Evolutionary conservation across 2,888 invertebrate species (phyloP).

Genomic region (Polia nebulosa): DNA sequence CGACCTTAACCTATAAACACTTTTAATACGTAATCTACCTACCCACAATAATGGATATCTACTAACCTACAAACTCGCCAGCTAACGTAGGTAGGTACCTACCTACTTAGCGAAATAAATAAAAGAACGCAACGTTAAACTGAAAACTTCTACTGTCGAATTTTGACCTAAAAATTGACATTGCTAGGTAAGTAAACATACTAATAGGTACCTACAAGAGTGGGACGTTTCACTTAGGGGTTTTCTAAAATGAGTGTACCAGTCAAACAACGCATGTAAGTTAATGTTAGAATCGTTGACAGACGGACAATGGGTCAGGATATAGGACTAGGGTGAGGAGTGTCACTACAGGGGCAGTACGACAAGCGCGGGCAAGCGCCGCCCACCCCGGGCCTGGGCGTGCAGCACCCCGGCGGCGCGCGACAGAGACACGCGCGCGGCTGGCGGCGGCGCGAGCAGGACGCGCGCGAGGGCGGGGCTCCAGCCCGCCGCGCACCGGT

Average conservation of each 20-base stretch:
- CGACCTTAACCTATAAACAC: not conserved
- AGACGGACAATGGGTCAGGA: slow-evolving; percentile 77
- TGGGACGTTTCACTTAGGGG: slow-evolving; percentile 12
- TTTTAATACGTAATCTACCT: not conserved
- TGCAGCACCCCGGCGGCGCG: slow-evolving; percentile 63
- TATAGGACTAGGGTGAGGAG: slow-evolving; percentile 76
- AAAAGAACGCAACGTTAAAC: not conserved
- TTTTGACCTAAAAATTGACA: not conserved
- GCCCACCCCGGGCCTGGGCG: slow-evolving; percentile 67
- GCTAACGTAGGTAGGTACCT: too few relatives aligned
- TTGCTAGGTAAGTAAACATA: not conserved
- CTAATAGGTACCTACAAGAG: not conserved
- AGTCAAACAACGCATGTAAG: slow-evolving; percentile 44
- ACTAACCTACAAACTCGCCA: too few relatives aligned
- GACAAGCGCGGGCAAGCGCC: slow-evolving; percentile 68
- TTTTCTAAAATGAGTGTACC: slow-evolving; percentile 40
- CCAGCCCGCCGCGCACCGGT: slow-evolving; percentile 70
- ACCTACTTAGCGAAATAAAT: not conserved
- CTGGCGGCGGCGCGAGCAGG: slow-evolving; percentile 65
- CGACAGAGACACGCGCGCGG: slow-evolving; percentile 48
- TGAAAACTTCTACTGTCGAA: not conserved
- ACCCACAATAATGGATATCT: not conserved
- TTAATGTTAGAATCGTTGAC: slow-evolving; percentile 66
- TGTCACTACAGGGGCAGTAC: slow-evolving; percentile 72
- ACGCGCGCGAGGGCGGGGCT: slow-evolving; percentile 74